Percentiles rank a stretch among this genome's conserved stretches.
Evolutionary conservation across 1,140 invertebrate genomes (phyloP).

Genomic region (Zaprionus tsacasi): DNA sequence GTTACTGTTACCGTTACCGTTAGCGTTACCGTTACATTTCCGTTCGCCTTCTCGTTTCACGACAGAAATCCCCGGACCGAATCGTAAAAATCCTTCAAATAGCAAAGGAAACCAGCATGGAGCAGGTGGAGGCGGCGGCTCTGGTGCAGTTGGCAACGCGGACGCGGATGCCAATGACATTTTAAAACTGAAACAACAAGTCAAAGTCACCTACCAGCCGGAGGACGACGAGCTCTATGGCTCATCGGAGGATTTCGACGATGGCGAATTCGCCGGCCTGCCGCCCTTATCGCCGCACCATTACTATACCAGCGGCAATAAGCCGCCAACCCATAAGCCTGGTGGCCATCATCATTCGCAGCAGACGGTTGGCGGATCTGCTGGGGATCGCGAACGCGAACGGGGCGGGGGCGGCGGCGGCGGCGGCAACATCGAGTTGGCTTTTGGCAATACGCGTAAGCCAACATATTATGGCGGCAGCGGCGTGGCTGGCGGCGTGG

Average conservation of each 20-base stretch:
- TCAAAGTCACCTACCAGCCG: slow-evolving; percentile 83
- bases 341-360: slow-evolving; percentile 66
- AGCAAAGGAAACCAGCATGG: slow-evolving; percentile 50
- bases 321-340: slow-evolving; percentile 77
- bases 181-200: slow-evolving; percentile 84
- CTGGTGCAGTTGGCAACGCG: slow-evolving; percentile 28
- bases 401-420: slow-evolving; percentile 27
- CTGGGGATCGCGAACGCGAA: slow-evolving; percentile 13
- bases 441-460: slow-evolving; percentile 62
- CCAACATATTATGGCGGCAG: slow-evolving; percentile 55
- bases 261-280: slow-evolving; percentile 64
- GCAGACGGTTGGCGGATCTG: slow-evolving; percentile 39
- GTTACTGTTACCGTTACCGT: slow-evolving; percentile 47
- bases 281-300: slow-evolving; percentile 79
- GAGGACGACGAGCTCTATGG: slow-evolving; percentile 83
- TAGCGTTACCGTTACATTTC: slow-evolving; percentile 41
- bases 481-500: slow-evolving; percentile 40
- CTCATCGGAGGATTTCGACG: slow-evolving; percentile 82
- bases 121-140: slow-evolving; percentile 15
- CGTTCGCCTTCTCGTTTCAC: slow-evolving; percentile 58
- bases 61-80: slow-evolving; percentile 86
- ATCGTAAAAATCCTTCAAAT: slow-evolving; percentile 78
- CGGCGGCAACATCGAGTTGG: slow-evolving; percentile 41
- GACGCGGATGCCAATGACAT: slow-evolving; percentile 84
- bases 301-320: slow-evolving; percentile 78